Percentiles rank a stretch among this genome's conserved stretches.
Evolutionary conservation across 2,797 vertebrate genomes (phyloP).

Genomic region (Hydrophis major): DNA sequence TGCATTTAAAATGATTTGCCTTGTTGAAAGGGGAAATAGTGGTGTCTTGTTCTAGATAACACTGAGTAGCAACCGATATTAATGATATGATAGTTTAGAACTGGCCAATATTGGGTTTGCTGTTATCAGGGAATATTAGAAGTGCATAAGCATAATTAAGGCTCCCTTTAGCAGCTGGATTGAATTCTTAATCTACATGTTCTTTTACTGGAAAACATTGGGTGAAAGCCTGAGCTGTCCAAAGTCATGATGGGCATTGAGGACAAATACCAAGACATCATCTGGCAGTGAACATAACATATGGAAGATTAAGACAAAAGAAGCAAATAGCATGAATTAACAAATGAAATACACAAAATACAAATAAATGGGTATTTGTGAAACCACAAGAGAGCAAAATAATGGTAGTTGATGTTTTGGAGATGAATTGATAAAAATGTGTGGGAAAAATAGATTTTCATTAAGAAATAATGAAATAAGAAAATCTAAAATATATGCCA

Average conservation of each 20-base stretch:
- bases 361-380: neutral
- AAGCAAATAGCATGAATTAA: neutral
- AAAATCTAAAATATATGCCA: neutral
- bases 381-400: neutral
- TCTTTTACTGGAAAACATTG: neutral
- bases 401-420: neutral
- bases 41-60: neutral
- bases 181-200: neutral
- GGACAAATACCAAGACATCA: neutral
- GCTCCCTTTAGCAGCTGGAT: neutral
- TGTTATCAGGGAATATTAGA: neutral
- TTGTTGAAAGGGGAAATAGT: neutral
- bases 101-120: neutral
- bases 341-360: neutral
- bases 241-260: neutral
- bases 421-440: neutral
- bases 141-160: neutral
- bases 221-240: neutral
- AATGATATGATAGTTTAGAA: neutral
- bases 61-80: neutral
- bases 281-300: neutral
- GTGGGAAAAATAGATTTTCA: neutral
- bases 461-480: neutral
- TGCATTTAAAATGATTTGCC: neutral
- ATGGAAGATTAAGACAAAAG: neutral